A percentile compares a stretch with the other conserved stretches of the same genome.
These are phyloP conservation scores for Adela reaumurella DNA, from an alignment of 2,888 invertebrate species.

Conservation along the genomic window DNA sequence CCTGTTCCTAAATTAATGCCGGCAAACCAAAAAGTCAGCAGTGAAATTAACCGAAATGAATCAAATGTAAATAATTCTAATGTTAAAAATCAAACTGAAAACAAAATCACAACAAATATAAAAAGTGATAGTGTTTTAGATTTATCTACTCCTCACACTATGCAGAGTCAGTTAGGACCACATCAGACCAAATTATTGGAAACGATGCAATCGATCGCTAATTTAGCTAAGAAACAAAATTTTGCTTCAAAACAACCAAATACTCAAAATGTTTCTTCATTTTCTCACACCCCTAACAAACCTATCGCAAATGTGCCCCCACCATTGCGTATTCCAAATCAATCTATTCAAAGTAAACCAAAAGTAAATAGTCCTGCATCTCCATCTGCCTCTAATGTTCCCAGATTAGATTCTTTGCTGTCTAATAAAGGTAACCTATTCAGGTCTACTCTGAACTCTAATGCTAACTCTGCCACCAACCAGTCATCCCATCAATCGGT, in stretches of 20 bases:
- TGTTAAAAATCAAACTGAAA: constrained; percentile 16
- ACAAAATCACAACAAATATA: constrained; percentile 20
- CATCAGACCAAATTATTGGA: constrained; percentile 47
- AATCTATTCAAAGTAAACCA: constrained; percentile 25
- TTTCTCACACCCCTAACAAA: constrained; percentile 28
- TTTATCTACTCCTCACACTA: constrained; percentile 43
- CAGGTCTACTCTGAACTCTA: background rate
- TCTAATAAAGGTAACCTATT: background rate
- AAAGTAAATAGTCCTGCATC: constrained; percentile 21
- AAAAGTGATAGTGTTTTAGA: constrained; percentile 36
- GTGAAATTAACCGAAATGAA: constrained; percentile 26
- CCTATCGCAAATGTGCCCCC: constrained; percentile 22
- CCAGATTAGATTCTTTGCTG: background rate
- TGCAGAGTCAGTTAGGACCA: constrained; percentile 35
- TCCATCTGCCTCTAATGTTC: constrained; percentile 19
- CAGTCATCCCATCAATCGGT: constrained; percentile 22
- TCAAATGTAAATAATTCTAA: constrained; percentile 19
- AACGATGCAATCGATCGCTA: constrained; percentile 52
- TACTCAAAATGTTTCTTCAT: constrained; percentile 18
- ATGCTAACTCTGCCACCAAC: background rate
- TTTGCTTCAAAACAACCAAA: constrained; percentile 33
- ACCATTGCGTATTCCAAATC: constrained; percentile 32
- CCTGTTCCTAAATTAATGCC: constrained; percentile 47
- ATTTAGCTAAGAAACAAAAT: constrained; percentile 47
- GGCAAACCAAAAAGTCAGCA: constrained; percentile 37